phyloP scores from a whole-genome alignment of 2,888 invertebrate species.

The Hemaris fuciformis region DNA sequence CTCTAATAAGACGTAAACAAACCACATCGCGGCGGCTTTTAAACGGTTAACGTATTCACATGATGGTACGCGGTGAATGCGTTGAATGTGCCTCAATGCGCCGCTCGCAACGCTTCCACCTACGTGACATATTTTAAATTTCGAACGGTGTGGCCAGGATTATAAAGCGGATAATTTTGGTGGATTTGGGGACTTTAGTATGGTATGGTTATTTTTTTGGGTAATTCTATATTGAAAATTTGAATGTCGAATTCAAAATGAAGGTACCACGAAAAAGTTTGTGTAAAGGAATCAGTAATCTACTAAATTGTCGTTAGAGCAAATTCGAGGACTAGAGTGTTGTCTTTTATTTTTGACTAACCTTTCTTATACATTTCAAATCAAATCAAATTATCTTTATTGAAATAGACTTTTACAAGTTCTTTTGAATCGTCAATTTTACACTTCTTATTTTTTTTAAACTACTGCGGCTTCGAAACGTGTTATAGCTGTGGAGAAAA shows the following conservation, averaged over 20 bases:
- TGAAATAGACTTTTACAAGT: no score
- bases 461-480: no score
- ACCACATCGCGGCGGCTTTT: slow-evolving; percentile 14
- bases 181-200: not conserved
- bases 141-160: slow-evolving; percentile 26
- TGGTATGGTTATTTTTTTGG: not conserved
- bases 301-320: no score
- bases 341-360: no score
- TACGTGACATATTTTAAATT: slow-evolving; percentile 42
- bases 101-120: slow-evolving; percentile 27
- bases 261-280: not conserved
- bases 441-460: no score
- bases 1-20: slow-evolving; percentile 16
- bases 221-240: not conserved
- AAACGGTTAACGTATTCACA: slow-evolving; percentile 29
- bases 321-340: no score
- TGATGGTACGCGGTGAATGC: slow-evolving; percentile 28
- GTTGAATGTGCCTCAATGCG: slow-evolving; percentile 37
- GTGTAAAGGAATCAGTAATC: no score
- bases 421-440: no score
- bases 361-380: no score
- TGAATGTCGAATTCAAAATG: not conserved
- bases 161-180: slow-evolving; percentile 8
- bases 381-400: no score
- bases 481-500: no score